phyloP scores from a whole-genome alignment of 2,113 vertebrate species.

The Romanogobio albipinnatus region DNA sequence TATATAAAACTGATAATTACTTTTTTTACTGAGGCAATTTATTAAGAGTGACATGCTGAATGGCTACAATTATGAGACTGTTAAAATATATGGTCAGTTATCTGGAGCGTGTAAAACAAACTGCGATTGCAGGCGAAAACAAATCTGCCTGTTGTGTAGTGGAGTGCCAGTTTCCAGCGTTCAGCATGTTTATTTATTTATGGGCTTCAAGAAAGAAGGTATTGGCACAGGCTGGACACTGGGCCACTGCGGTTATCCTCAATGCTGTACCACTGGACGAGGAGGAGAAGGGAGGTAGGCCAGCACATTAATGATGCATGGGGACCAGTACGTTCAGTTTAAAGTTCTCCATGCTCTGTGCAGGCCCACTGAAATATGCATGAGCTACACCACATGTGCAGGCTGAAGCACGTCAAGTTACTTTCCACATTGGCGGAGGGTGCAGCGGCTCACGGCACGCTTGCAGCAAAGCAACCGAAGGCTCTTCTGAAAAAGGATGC shows the following conservation, averaged over 20 bases:
- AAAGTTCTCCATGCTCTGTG: conserved; percentile 65
- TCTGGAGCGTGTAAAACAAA: conserved; percentile 65
- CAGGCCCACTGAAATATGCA: conserved; percentile 71
- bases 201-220: conserved; percentile 58
- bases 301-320: conserved; percentile 72
- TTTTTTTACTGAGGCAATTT: conserved; percentile 13
- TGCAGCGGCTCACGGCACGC: conserved; percentile 39
- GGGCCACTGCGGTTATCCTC: conserved; percentile 61
- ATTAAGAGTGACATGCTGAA: conserved; percentile 24
- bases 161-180: conserved; percentile 59
- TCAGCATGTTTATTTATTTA: conserved; percentile 75
- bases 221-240: conserved; percentile 51
- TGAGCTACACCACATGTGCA: conserved; percentile 51
- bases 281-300: conserved; percentile 52
- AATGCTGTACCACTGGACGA: conserved; percentile 59
- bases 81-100: conserved; percentile 60
- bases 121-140: conserved; percentile 65
- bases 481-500: conserved; percentile 52
- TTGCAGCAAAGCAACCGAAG: conserved; percentile 36
- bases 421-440: conserved; percentile 46
- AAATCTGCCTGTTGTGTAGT: conserved; percentile 67
- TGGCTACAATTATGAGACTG: conserved; percentile 22
- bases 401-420: conserved; percentile 48
- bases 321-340: conserved; percentile 62
- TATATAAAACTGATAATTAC: conserved; percentile 14